A percentile compares a stretch with the other conserved stretches of the same genome.
Evolutionary conservation across 2,797 vertebrate genomes (phyloP).

Genomic region (Lacerta bilineata): DNA sequence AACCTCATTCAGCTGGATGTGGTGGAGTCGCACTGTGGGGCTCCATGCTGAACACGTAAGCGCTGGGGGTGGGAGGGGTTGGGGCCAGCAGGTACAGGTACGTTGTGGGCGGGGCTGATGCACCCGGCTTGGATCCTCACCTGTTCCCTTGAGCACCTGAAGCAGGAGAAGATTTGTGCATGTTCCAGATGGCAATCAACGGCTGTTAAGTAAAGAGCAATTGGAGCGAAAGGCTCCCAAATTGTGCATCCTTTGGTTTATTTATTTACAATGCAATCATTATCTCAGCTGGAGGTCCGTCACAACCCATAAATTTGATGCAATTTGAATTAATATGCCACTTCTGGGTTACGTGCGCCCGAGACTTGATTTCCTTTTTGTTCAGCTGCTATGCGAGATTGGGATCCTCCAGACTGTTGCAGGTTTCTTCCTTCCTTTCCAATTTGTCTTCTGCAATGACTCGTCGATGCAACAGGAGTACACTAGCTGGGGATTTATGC

Average conservation of each 20-base stretch:
- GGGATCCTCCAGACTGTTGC: no score
- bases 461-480: no score
- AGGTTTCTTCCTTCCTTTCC: no score
- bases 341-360: not conserved
- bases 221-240: not conserved
- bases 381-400: not conserved
- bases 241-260: not conserved
- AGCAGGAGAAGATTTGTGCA: not conserved
- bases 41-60: no score
- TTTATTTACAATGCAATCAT: not conserved
- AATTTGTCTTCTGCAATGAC: no score
- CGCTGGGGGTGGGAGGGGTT: no score
- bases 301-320: not conserved
- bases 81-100: no score
- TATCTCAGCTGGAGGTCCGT: not conserved
- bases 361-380: not conserved
- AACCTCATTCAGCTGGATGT: no score
- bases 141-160: not conserved
- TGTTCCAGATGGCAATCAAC: not conserved
- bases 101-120: no score
- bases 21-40: no score
- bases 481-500: no score
- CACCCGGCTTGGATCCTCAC: not conserved
- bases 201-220: not conserved
- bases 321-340: not conserved